Conservation (phyloP, 2,113 vertebrate species). For the Sylvia atricapilla region DNA sequence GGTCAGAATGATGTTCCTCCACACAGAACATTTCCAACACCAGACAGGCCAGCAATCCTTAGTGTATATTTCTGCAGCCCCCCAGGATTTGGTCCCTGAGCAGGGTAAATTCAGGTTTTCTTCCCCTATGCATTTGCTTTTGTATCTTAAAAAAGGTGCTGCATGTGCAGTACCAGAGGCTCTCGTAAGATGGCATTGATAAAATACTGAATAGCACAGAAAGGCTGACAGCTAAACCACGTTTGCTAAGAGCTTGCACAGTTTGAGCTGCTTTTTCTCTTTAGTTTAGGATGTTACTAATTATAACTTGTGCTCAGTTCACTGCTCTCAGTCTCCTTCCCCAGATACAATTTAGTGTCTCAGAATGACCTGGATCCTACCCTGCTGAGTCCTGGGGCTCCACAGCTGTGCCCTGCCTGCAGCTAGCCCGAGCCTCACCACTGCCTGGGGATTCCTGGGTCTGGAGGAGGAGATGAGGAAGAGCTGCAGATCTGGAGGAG, state of each 20-base stretch:
- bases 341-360: background rate
- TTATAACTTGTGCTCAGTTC: background rate
- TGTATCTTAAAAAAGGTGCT: background rate
- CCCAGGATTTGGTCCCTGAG: background rate
- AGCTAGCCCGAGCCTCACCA: background rate
- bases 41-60: background rate
- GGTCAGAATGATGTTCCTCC: background rate
- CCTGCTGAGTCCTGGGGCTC: background rate
- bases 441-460: background rate
- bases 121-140: background rate
- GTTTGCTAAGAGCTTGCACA: background rate
- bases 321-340: background rate
- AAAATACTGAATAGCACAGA: background rate
- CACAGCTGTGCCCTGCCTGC: background rate
- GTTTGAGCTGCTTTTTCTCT: background rate
- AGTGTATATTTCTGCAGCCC: background rate
- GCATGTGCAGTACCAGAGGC: constrained; percentile 10
- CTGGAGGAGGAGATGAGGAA: background rate
- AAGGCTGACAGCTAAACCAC: background rate
- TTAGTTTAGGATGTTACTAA: background rate
- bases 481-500: background rate
- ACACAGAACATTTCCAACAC: background rate
- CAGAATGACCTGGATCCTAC: background rate
- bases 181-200: constrained; percentile 31
- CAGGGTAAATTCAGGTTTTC: background rate